phyloP scores from a whole-genome alignment of 2,113 vertebrate genomes.

The Oryctolagus cuniculus region mOryCun1.1 NC_091438.1:108832501-108833000 shows the following conservation, averaged over 20 bases:
- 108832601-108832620: background rate
- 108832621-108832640: background rate
- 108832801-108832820: slow-evolving; percentile 39
- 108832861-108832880: slow-evolving; percentile 69
- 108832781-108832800: background rate
- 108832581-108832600: background rate
- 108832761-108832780: slow-evolving; percentile 42
- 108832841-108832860: slow-evolving; percentile 75
- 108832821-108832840: slow-evolving; percentile 70
- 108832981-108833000: background rate
- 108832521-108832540: background rate
- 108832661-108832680: background rate
- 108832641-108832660: background rate
- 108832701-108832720: background rate
- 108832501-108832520: background rate
- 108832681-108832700: background rate
- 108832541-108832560: background rate
- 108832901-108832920: slow-evolving; percentile 62
- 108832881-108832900: slow-evolving; percentile 75
- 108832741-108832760: slow-evolving; percentile 13
- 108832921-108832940: slow-evolving; percentile 74
- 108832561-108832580: background rate
- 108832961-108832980: slow-evolving; percentile 72
- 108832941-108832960: slow-evolving; percentile 74
- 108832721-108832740: background rate